These are phyloP conservation scores for Gouania willdenowi DNA, from an alignment of 2,797 vertebrate genomes.

Conservation along the genomic window DNA sequence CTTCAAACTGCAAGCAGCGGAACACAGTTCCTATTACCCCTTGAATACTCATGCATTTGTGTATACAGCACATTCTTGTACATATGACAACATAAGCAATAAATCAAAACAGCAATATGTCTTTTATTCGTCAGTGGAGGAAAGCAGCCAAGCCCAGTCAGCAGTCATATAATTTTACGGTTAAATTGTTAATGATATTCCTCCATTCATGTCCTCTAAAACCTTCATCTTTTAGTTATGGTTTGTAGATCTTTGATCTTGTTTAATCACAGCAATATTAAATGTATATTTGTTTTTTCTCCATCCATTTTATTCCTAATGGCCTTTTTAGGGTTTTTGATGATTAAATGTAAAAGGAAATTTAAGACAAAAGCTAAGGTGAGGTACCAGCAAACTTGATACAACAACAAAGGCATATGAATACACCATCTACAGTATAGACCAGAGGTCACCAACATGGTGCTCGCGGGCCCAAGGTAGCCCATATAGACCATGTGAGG, in stretches of 20 bases:
- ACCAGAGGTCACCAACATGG: too few relatives aligned
- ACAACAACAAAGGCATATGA: too few relatives aligned
- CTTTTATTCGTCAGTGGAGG: slow-evolving; percentile 2
- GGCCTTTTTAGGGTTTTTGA: slow-evolving; percentile 40
- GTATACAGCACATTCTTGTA: slow-evolving; percentile 12
- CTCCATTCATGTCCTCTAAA: slow-evolving; percentile 3
- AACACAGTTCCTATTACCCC: slow-evolving; percentile 3
- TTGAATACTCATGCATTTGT: slow-evolving; percentile 1
- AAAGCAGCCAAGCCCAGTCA: slow-evolving; percentile 14
- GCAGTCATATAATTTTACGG: slow-evolving; percentile 8
- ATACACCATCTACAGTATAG: too few relatives aligned
- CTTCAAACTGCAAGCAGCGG: slow-evolving; percentile 14
- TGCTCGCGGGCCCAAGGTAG: too few relatives aligned
- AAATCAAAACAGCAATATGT: slow-evolving; percentile 21
- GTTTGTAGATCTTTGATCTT: slow-evolving; percentile 7
- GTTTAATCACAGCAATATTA: too few relatives aligned
- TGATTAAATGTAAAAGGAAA: slow-evolving; percentile 45
- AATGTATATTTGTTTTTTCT: too few relatives aligned
- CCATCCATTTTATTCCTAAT: slow-evolving; percentile 8
- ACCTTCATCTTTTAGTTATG: slow-evolving; percentile 3
- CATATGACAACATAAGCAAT: slow-evolving; percentile 18
- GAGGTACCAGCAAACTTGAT: too few relatives aligned
- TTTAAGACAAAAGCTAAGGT: too few relatives aligned
- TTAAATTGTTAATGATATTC: slow-evolving; percentile 18
- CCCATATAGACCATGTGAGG: too few relatives aligned